Conservation (phyloP, 2,113 vertebrate genomes). For the Austrofundulus limnaeus region DNA sequence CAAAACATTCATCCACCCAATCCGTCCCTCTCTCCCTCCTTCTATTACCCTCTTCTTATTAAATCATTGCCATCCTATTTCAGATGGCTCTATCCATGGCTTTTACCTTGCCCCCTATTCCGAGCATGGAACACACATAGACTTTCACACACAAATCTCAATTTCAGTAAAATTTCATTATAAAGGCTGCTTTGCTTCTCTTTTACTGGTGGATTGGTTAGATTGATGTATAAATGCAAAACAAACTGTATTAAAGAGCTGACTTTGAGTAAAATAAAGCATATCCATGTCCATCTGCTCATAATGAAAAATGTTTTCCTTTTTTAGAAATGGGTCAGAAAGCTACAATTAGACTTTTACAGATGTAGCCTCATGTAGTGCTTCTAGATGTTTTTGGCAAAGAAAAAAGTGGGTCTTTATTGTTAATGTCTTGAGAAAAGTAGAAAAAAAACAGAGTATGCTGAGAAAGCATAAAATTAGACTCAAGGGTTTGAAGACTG, state of each 20-base stretch:
- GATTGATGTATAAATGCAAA: conserved; percentile 25
- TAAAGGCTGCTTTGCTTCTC: not conserved
- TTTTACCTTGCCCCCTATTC: conserved; percentile 48
- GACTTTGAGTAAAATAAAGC: conserved; percentile 32
- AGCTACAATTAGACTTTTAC: conserved; percentile 55
- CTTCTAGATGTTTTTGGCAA: conserved; percentile 55
- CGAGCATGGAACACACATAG: conserved; percentile 10
- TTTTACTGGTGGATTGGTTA: conserved; percentile 41
- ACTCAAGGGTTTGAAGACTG: conserved; percentile 55
- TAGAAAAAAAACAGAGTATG: conserved; percentile 63
- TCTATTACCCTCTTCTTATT: conserved; percentile 68
- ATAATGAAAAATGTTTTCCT: conserved; percentile 25
- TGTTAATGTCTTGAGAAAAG: conserved; percentile 66
- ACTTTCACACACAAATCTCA: conserved; percentile 21
- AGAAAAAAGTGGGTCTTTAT: conserved; percentile 51
- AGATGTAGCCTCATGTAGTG: conserved; percentile 29
- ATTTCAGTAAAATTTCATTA: conserved; percentile 30
- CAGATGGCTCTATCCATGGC: conserved; percentile 53
- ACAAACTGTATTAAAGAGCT: conserved; percentile 21
- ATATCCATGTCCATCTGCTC: conserved; percentile 4
- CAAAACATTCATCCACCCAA: conserved; percentile 70
- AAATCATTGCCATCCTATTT: conserved; percentile 67
- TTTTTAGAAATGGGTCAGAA: conserved; percentile 66
- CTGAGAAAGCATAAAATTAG: conserved; percentile 71
- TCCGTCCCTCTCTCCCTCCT: conserved; percentile 50